Conservation (phyloP, 2,888 invertebrate species). For the Brachypalpus laphriformis region DNA sequence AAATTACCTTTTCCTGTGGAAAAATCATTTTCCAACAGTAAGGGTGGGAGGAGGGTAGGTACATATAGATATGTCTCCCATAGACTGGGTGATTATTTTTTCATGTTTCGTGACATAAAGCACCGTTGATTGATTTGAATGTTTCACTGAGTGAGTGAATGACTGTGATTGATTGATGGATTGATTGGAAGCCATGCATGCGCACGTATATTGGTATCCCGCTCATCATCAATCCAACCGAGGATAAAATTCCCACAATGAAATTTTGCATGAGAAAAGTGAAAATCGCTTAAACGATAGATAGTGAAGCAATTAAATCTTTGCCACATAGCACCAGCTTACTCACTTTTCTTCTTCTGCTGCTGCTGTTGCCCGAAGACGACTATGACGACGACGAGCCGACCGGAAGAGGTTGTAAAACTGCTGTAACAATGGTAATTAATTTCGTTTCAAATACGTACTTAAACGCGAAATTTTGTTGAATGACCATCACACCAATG, state of each 20-base stretch:
- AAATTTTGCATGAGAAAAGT: conserved; percentile 48
- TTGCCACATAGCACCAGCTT: conserved; percentile 13
- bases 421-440: conserved; percentile 52
- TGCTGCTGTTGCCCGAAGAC: not conserved
- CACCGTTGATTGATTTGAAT: conserved; percentile 80
- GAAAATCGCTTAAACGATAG: conserved; percentile 54
- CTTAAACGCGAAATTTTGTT: conserved; percentile 35
- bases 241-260: conserved; percentile 23
- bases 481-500: not conserved
- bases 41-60: no score
- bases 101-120: conserved; percentile 68
- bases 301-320: conserved; percentile 48
- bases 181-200: conserved; percentile 65
- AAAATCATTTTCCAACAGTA: conserved; percentile 14
- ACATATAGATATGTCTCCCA: no score
- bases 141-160: conserved; percentile 78
- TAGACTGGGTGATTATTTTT: conserved; percentile 57
- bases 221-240: not conserved
- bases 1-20: conserved; percentile 66
- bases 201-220: not conserved
- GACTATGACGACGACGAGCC: not conserved
- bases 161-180: conserved; percentile 72
- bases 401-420: conserved; percentile 67
- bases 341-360: conserved; percentile 7
- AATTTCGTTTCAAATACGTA: conserved; percentile 43